phyloP scores from a whole-genome alignment of 2,113 vertebrate species.

The Calonectris borealis region DNA sequence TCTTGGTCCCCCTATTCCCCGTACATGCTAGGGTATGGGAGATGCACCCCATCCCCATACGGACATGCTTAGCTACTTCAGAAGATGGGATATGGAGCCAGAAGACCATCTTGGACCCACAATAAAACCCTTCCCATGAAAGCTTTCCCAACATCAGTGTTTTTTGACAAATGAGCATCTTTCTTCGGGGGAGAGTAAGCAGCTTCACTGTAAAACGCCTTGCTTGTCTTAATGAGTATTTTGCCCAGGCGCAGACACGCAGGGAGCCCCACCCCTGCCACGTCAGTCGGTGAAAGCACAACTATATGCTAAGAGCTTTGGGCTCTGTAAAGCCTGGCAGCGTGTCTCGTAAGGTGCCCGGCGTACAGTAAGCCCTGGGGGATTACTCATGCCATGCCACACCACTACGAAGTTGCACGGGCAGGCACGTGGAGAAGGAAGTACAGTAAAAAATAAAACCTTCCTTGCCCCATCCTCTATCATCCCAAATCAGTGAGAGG shows the following conservation, averaged over 20 bases:
- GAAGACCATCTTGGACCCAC: not conserved
- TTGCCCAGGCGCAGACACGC: not conserved
- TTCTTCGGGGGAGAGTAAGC: not conserved
- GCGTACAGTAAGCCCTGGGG: not conserved
- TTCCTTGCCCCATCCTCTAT: not conserved
- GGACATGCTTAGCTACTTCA: not conserved
- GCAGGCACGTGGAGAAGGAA: not conserved
- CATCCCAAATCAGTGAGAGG: not conserved
- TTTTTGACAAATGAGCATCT: not conserved
- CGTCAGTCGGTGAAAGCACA: accelerated
- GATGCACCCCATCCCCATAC: not conserved
- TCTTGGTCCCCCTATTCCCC: not conserved
- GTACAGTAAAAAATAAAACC: not conserved
- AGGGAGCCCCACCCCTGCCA: not conserved
- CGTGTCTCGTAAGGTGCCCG: accelerated
- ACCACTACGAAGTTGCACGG: accelerated
- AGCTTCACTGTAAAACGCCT: not conserved
- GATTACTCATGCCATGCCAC: not conserved
- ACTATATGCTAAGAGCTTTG: not conserved
- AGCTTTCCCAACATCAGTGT: not conserved
- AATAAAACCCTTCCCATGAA: not conserved
- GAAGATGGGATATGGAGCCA: not conserved
- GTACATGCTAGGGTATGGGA: not conserved
- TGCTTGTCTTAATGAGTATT: not conserved
- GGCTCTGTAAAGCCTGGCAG: not conserved